These are phyloP conservation scores for Nothoprocta pentlandii DNA, from an alignment of 2,113 vertebrate species.

Conservation along the genomic window DNA sequence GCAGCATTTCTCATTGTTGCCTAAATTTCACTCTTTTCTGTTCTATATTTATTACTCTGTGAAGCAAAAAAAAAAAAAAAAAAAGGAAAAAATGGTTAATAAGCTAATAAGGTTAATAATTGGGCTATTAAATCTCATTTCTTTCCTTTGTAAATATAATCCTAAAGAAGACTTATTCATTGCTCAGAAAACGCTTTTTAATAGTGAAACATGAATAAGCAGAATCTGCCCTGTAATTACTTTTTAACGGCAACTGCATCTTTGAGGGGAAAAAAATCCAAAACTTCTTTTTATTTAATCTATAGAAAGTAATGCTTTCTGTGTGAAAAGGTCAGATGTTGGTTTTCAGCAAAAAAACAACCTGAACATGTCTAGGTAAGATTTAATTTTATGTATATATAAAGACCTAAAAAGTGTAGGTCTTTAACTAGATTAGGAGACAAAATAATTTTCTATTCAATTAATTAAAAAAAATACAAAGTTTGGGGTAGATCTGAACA, in stretches of 20 bases:
- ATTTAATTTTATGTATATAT: not conserved
- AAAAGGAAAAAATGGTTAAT: no score
- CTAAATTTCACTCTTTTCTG: not conserved
- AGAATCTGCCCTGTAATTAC: not conserved
- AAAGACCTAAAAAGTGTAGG: not conserved
- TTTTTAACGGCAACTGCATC: not conserved
- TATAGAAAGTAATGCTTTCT: not conserved
- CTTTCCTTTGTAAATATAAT: not conserved
- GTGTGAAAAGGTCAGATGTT: not conserved
- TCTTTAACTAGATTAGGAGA: not conserved
- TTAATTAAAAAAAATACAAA: slow-evolving; percentile 2
- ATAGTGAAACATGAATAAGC: not conserved
- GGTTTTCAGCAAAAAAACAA: slow-evolving; percentile 10
- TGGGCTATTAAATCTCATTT: not conserved
- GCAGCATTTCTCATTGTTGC: not conserved
- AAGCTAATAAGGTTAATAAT: not conserved
- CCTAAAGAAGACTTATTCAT: not conserved
- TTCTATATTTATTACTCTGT: not conserved
- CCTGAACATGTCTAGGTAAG: not conserved
- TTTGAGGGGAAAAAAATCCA: not conserved
- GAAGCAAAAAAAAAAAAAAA: not conserved
- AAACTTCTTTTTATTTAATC: not conserved
- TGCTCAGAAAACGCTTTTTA: not conserved
- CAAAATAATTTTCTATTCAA: not conserved
- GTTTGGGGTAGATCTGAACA: not conserved